Evolutionary conservation across 2,888 invertebrate species (phyloP).

Genomic region (Melieria omissa): DNA sequence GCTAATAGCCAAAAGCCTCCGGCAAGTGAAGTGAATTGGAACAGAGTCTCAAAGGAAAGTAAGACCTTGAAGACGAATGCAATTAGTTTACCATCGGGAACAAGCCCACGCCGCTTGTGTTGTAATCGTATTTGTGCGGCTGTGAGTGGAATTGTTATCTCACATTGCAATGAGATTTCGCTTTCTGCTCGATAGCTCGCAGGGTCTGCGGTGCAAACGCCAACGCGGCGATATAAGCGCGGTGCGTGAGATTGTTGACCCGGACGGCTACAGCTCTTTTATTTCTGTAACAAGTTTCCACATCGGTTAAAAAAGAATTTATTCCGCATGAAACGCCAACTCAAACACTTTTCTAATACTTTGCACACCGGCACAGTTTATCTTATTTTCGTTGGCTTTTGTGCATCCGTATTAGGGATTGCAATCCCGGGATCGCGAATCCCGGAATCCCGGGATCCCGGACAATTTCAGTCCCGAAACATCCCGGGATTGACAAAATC

Average conservation of each 20-base stretch:
- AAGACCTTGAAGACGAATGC: conserved; percentile 23
- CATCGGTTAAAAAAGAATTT: conserved; percentile 24
- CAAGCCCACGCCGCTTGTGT: too few relatives aligned
- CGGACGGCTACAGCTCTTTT: neutral
- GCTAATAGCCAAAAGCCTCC: neutral
- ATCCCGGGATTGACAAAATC: too few relatives aligned
- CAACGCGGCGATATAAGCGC: neutral
- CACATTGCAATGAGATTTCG: conserved; percentile 22
- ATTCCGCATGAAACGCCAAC: conserved; percentile 11
- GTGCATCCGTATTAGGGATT: too few relatives aligned
- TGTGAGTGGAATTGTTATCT: neutral
- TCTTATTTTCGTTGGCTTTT: too few relatives aligned
- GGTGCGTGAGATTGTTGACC: conserved; percentile 36
- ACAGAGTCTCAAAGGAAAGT: conserved; percentile 13
- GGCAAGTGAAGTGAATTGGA: neutral
- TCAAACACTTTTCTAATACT: neutral
- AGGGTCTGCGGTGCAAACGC: neutral
- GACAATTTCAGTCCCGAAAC: too few relatives aligned
- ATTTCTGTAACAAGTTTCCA: conserved; percentile 31
- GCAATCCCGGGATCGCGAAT: too few relatives aligned
- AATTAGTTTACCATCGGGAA: neutral
- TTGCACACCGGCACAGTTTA: neutral
- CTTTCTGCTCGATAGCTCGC: conserved; percentile 23
- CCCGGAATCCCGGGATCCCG: too few relatives aligned
- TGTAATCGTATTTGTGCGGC: too few relatives aligned